A percentile compares a stretch with the other conserved stretches of the same genome.
Conservation (phyloP, 1,140 invertebrate genomes). For the Harlomillsia oculata region DNA sequence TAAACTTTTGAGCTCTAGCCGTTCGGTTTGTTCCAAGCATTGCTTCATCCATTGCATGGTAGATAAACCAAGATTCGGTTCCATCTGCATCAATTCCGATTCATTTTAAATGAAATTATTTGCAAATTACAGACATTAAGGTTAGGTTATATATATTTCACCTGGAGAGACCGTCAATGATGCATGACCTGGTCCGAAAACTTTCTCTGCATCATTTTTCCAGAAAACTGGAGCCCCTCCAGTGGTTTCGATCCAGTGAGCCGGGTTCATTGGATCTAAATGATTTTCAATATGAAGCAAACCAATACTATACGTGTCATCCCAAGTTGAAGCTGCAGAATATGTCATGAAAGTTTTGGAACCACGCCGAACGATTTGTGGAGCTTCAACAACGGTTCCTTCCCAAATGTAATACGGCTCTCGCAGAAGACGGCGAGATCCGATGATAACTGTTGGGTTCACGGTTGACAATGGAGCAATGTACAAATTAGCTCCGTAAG, state of each 20-base stretch:
- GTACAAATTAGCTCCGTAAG: conserved; percentile 21
- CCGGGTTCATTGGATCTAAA: conserved; percentile 15
- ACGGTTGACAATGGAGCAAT: conserved; percentile 15
- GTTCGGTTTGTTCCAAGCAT: conserved; percentile 19
- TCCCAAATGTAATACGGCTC: conserved; percentile 19
- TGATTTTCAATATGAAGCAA: conserved; percentile 13
- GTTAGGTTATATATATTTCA: too few relatives aligned
- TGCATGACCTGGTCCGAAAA: conserved; percentile 26
- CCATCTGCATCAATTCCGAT: conserved; percentile 6
- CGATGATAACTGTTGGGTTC: conserved; percentile 13
- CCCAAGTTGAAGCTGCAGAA: conserved; percentile 24
- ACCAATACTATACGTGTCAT: conserved; percentile 17
- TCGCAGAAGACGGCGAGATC: conserved; percentile 3
- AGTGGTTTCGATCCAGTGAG: conserved; percentile 10
- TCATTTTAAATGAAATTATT: not conserved
- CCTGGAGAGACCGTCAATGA: conserved; percentile 25
- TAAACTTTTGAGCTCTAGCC: conserved; percentile 20
- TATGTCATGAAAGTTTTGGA: conserved; percentile 17
- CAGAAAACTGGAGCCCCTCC: conserved; percentile 12
- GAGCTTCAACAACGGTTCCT: conserved; percentile 21
- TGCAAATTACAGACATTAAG: too few relatives aligned
- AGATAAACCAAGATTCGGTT: conserved; percentile 27
- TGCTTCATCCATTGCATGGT: conserved; percentile 27
- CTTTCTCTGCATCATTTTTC: conserved; percentile 21
- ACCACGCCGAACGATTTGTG: conserved; percentile 16